Conservation (phyloP, 2,888 invertebrate species). For the Allygus modestus region DNA sequence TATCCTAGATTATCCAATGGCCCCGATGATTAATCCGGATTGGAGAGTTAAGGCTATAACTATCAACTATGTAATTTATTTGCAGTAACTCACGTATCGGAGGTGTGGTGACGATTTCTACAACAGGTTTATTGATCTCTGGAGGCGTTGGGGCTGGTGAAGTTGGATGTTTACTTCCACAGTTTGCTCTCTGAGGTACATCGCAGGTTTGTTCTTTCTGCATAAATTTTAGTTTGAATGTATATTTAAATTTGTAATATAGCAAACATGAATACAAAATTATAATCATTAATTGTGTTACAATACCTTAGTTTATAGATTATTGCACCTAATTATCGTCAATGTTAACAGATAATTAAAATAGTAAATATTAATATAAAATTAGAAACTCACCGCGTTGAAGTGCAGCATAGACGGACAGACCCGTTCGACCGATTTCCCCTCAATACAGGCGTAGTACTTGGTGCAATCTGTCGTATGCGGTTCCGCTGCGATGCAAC, state of each 20-base stretch:
- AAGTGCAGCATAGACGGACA: conserved; percentile 88
- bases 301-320: too few species aligned
- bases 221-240: too few species aligned
- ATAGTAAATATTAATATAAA: too few species aligned
- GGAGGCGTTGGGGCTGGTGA: not conserved
- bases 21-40: too few species aligned
- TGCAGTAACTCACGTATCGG: not conserved
- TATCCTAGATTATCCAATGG: too few species aligned
- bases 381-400: conserved; percentile 80
- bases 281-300: too few species aligned
- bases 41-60: too few species aligned
- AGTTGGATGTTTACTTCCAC: conserved; percentile 71
- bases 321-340: not conserved
- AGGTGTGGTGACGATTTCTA: conserved; percentile 17
- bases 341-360: too few species aligned
- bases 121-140: not conserved
- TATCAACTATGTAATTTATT: too few species aligned
- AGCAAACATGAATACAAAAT: too few species aligned
- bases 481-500: conserved; percentile 33
- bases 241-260: too few species aligned
- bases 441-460: conserved; percentile 89
- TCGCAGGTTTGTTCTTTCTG: conserved; percentile 82
- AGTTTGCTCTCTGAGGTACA: conserved; percentile 86
- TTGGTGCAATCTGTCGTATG: conserved; percentile 85
- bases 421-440: conserved; percentile 81